Evolutionary conservation across 2,113 vertebrate genomes (phyloP).

Genomic region (Percopsis transmontana): DNA sequence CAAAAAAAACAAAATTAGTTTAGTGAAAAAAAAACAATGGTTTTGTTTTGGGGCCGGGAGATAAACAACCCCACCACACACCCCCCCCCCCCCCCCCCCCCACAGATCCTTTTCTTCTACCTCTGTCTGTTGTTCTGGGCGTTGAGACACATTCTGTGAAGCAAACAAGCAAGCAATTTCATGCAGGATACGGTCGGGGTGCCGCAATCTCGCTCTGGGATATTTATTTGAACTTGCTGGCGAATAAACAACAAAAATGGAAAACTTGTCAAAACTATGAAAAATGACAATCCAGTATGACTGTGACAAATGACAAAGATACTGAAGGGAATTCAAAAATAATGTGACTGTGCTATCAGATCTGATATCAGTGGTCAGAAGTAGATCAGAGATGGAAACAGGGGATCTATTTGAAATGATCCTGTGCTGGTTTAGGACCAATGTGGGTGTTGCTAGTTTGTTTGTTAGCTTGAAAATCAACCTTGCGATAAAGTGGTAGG

Average conservation of each 20-base stretch:
- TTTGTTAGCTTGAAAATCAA: conserved; percentile 11
- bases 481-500: conserved; percentile 9
- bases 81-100: too few relatives aligned
- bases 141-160: neutral
- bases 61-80: too few relatives aligned
- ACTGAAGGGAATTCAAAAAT: neutral
- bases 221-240: conserved; percentile 17
- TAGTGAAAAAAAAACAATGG: too few relatives aligned
- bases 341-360: conserved; percentile 8
- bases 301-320: conserved; percentile 19
- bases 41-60: too few relatives aligned
- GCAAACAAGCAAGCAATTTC: conserved; percentile 37
- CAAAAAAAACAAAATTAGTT: too few relatives aligned
- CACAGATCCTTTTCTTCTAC: conserved; percentile 22
- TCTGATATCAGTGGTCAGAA: conserved; percentile 12
- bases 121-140: conserved; percentile 32
- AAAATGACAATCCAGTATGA: neutral
- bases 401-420: neutral
- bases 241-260: conserved; percentile 1
- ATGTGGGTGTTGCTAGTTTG: neutral
- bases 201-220: neutral
- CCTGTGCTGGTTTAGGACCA: conserved; percentile 9
- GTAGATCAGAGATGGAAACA: conserved; percentile 3
- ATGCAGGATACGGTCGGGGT: neutral
- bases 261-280: neutral